These are phyloP conservation scores for Cryptoblepharus egeriae DNA, from an alignment of 2,797 vertebrate genomes.

Conservation along the genomic window DNA sequence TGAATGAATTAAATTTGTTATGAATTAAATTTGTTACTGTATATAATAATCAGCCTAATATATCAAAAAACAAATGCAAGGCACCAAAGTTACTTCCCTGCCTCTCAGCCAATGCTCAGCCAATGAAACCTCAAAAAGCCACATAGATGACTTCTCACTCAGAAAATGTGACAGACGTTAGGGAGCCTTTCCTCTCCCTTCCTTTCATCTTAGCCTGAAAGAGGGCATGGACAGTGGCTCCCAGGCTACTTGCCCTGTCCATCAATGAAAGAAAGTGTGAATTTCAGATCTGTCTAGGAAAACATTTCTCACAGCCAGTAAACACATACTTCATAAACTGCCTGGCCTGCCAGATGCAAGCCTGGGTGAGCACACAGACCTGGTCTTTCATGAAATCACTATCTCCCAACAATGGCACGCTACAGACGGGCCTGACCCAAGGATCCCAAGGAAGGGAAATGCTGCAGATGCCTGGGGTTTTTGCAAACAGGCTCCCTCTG, in stretches of 20 bases:
- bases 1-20: no score
- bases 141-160: background rate
- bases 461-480: background rate
- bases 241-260: background rate
- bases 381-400: constrained; percentile 50
- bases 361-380: constrained; percentile 40
- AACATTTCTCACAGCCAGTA: constrained; percentile 36
- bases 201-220: background rate
- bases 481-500: constrained; percentile 13
- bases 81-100: background rate
- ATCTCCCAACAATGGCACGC: constrained; percentile 46
- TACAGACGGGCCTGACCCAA: background rate
- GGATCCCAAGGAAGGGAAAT: constrained; percentile 4
- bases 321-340: constrained; percentile 52
- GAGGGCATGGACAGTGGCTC: background rate
- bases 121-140: background rate
- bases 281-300: constrained; percentile 40
- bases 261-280: constrained; percentile 29
- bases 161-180: background rate
- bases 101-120: no score
- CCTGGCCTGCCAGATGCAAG: constrained; percentile 25
- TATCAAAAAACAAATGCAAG: background rate
- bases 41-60: no score
- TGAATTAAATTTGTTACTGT: no score
- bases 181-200: background rate